Evolutionary conservation across 2,888 invertebrate species (phyloP).

Genomic region (Cryptocephalus moraei): DNA sequence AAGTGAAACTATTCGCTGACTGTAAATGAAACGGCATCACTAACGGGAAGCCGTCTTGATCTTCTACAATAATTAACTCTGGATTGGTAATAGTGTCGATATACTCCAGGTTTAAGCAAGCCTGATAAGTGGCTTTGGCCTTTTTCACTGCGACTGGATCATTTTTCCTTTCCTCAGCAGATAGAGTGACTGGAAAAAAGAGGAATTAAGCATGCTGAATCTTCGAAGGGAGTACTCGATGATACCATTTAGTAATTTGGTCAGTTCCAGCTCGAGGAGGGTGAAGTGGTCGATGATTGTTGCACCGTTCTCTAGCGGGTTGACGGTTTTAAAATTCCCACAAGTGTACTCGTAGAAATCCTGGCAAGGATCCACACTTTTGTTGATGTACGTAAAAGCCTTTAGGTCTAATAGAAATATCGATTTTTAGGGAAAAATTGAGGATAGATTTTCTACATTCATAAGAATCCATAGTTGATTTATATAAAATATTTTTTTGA

Average conservation of each 20-base stretch:
- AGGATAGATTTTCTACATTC: too few relatives aligned
- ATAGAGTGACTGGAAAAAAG: slow-evolving; percentile 25
- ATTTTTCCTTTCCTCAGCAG: slow-evolving; percentile 11
- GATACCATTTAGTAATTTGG: too few relatives aligned
- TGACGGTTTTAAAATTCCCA: slow-evolving; percentile 36
- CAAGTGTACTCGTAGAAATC: slow-evolving; percentile 41
- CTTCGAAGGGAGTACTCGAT: too few relatives aligned
- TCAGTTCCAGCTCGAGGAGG: slow-evolving; percentile 23
- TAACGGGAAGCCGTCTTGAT: slow-evolving; percentile 31
- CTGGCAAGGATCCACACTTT: slow-evolving; percentile 35
- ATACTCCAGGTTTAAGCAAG: slow-evolving; percentile 27
- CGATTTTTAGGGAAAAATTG: too few relatives aligned
- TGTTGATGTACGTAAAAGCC: slow-evolving; percentile 26
- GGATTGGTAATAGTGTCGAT: slow-evolving; percentile 21
- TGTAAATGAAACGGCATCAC: slow-evolving; percentile 9
- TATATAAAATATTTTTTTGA: too few relatives aligned
- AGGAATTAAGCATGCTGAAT: background rate
- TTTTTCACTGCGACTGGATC: slow-evolving; percentile 32
- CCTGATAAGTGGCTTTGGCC: slow-evolving; percentile 30
- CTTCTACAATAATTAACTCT: slow-evolving; percentile 26
- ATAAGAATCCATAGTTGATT: too few relatives aligned
- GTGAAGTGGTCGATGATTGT: slow-evolving; percentile 34
- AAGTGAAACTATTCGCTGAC: slow-evolving; percentile 14
- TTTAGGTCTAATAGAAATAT: background rate
- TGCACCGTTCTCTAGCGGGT: slow-evolving; percentile 31